Conservation (phyloP, 2,113 vertebrate species). For the Acanthochromis polyacanthus region DNA sequence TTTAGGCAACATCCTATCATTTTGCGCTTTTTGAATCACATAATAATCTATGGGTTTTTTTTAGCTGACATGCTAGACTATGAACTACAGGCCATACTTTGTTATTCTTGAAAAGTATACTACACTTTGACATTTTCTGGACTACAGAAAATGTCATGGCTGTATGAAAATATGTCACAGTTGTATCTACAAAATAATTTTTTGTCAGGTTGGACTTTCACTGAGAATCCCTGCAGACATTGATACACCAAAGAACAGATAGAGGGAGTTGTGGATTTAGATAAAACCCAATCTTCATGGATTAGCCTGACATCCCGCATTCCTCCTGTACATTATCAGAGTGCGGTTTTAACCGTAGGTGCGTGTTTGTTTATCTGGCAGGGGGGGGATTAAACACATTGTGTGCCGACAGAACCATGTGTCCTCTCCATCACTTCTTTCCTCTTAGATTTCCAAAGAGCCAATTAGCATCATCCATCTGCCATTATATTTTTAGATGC, state of each 20-base stretch:
- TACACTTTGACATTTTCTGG: no score
- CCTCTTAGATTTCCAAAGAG: constrained; percentile 32
- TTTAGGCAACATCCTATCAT: no score
- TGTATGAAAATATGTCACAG: background rate
- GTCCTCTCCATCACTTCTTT: constrained; percentile 38
- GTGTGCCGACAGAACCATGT: constrained; percentile 43
- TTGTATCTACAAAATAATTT: background rate
- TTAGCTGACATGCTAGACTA: no score
- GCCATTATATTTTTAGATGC: constrained; percentile 38
- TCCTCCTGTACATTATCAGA: constrained; percentile 36
- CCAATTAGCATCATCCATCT: constrained; percentile 63
- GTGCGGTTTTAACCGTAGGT: constrained; percentile 26
- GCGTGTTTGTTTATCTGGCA: constrained; percentile 56
- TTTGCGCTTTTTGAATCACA: no score
- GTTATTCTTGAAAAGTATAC: no score
- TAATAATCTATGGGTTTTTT: no score
- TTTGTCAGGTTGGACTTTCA: constrained; percentile 20
- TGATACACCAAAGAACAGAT: constrained; percentile 36
- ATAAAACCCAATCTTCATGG: constrained; percentile 57
- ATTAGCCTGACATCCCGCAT: constrained; percentile 37
- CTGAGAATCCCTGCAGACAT: constrained; percentile 10
- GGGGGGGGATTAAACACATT: constrained; percentile 48
- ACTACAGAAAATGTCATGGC: no score
- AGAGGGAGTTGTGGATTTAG: constrained; percentile 55
- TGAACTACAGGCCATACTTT: no score